phyloP scores from a whole-genome alignment of 2,888 invertebrate genomes.

The Tachystola acroxantha region DNA sequence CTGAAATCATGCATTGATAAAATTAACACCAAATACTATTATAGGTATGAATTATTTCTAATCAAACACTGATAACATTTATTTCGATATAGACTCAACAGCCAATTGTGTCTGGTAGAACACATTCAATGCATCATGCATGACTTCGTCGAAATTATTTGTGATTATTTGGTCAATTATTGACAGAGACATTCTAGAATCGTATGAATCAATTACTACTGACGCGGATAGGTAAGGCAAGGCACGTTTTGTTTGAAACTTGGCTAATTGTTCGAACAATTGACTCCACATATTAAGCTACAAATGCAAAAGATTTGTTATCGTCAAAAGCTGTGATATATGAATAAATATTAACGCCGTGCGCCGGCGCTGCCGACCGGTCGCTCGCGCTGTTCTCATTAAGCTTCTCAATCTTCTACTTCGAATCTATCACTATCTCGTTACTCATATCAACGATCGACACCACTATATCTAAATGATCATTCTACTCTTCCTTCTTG shows the following conservation, averaged over 20 bases:
- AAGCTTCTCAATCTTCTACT: conserved; percentile 46
- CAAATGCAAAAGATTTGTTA: conserved; percentile 78
- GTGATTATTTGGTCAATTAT: conserved; percentile 1
- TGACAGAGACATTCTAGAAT: not conserved
- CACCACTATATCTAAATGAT: conserved; percentile 17
- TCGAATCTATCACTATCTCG: conserved; percentile 31
- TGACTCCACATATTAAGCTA: conserved; percentile 69
- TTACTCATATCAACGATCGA: conserved; percentile 23
- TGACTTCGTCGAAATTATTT: no score
- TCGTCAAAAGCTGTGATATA: conserved; percentile 79
- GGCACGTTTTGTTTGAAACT: conserved; percentile 17
- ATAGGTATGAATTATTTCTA: not conserved
- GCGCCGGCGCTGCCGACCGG: conserved; percentile 44
- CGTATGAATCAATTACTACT: conserved; percentile 12
- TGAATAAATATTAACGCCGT: conserved; percentile 62
- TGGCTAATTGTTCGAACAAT: conserved; percentile 70
- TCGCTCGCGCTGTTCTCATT: conserved; percentile 54
- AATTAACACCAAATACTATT: not conserved
- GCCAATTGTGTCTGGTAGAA: no score
- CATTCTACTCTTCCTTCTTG: conserved; percentile 38
- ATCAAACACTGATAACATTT: not conserved
- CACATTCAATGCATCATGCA: no score
- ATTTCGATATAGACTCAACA: no score
- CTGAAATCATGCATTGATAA: no score
- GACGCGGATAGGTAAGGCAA: conserved; percentile 24